phyloP scores from a whole-genome alignment of 53 echinoderm and acorn worm genomes.

The Stichopus horrens region DNA sequence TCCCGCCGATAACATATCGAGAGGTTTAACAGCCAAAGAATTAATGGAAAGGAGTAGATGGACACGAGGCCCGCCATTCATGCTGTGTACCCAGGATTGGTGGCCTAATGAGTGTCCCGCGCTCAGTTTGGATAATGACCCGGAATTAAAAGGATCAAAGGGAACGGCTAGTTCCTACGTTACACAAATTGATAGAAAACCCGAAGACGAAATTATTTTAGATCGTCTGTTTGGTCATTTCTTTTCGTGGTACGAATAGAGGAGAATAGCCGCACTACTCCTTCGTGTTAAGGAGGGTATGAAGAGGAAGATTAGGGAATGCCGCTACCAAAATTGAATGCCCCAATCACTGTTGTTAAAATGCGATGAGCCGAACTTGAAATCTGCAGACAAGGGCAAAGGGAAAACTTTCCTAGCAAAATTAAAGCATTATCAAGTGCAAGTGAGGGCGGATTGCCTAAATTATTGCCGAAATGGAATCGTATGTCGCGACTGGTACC shows the following conservation, averaged over 20 bases:
- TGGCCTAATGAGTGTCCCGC: conserved; percentile 32
- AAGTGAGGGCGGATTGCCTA: neutral
- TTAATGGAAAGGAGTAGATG: conserved; percentile 33
- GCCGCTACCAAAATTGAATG: neutral
- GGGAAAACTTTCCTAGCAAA: conserved; percentile 31
- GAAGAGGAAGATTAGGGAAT: neutral
- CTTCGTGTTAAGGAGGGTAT: conserved; percentile 39
- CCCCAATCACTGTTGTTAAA: conserved; percentile 46
- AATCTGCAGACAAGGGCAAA: conserved; percentile 53
- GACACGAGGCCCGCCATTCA: conserved; percentile 45
- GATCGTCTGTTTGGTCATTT: conserved; percentile 43
- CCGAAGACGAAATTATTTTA: conserved; percentile 16
- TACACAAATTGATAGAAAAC: conserved; percentile 13
- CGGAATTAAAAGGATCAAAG: conserved; percentile 44
- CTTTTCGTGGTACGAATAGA: conserved; percentile 57
- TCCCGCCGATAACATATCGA: conserved; percentile 64
- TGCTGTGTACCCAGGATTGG: conserved; percentile 21
- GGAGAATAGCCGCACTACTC: conserved; percentile 53
- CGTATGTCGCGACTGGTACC: conserved; percentile 55
- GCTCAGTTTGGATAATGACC: conserved; percentile 12
- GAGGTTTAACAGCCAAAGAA: conserved; percentile 52
- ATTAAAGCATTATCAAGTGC: neutral
- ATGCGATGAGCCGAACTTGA: conserved; percentile 52
- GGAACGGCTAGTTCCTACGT: neutral
- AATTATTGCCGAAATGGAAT: conserved; percentile 31